These are phyloP conservation scores for Meiosimyza decipiens DNA, from an alignment of 2,888 invertebrate species.

Conservation along the genomic window DNA sequence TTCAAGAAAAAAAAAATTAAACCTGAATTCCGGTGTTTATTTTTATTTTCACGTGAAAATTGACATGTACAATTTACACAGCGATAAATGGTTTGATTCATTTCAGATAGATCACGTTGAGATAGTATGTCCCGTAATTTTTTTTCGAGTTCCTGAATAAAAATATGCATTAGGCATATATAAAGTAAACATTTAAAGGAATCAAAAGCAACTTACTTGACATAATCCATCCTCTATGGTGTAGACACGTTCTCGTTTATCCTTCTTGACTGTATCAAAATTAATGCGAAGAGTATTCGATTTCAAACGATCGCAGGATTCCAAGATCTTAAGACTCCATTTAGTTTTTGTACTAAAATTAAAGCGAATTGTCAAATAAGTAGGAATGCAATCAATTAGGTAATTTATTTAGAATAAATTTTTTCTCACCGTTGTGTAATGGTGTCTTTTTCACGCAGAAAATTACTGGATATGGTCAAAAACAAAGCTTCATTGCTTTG, in stretches of 20 bases:
- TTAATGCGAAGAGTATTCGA: slow-evolving; percentile 70
- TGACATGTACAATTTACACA: slow-evolving; percentile 75
- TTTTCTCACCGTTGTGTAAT: slow-evolving; percentile 62
- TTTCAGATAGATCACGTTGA: slow-evolving; percentile 67
- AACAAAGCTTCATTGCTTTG: slow-evolving; percentile 66
- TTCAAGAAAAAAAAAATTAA: background rate
- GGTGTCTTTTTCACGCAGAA: slow-evolving; percentile 69
- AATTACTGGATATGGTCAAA: slow-evolving; percentile 67
- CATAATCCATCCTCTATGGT: slow-evolving; percentile 70
- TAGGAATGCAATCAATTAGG: background rate
- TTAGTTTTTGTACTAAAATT: slow-evolving; percentile 62
- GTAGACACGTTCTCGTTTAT: slow-evolving; percentile 72
- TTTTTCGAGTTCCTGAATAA: slow-evolving; percentile 67
- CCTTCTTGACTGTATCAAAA: slow-evolving; percentile 73
- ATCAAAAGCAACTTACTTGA: slow-evolving; percentile 63
- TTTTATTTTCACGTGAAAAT: slow-evolving; percentile 69
- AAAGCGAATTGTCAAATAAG: background rate
- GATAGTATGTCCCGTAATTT: slow-evolving; percentile 68
- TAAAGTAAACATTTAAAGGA: background rate
- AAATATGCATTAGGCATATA: slow-evolving; percentile 1
- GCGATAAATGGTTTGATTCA: slow-evolving; percentile 69
- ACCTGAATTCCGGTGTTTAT: slow-evolving; percentile 46
- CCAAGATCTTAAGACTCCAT: slow-evolving; percentile 70
- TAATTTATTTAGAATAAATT: background rate
- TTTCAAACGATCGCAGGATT: slow-evolving; percentile 68